Base-by-base conservation (phyloP, 2,797 vertebrate genomes). In the Toxotes lorentzi region DNA sequence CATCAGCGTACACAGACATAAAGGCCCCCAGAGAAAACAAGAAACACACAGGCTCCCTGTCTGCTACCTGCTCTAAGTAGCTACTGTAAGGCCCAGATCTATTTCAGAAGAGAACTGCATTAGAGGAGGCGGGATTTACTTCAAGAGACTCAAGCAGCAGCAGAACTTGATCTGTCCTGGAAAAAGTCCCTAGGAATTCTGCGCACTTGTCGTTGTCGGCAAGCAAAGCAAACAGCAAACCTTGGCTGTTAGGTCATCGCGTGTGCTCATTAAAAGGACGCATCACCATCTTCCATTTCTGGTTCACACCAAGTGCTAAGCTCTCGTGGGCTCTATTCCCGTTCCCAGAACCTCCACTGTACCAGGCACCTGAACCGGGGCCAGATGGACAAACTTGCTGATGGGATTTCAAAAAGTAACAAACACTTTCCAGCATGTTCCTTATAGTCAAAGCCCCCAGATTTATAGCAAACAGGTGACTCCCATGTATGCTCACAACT, bases 391-490 rank as follows among this genome's bases (percentile, higher is more conserved):
- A 85, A 84, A 87, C 65, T 41, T 40, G 27, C 56, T 64, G 75
- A 67, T 59, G 77, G 58, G 61, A 83, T 87, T 82, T 69, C 35
- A 62, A 76, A 84, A 88, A 76, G 66, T 43, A 80, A 82, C 65
- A 75, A 83, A 84, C 82, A 86, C 70, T 79, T 91, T 90, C 54
- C 66, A 73, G 71, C 73, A 84, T 75, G 64, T 84, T 91, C 59
- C 75, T 69, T 66, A 32, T 53, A 73, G 61, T 71, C 64, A 84
- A 79, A 89, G 68, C 66, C 50, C 53, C 32, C 7, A 81, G 87
- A 92, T 91, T 93, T 90, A 94, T 89, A 67, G 81, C 79, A 90
- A 94, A 89, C 89, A 92, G 89, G 92, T 92, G 91, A 94, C 88
- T 90, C 83, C 75, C 73, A 76, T 63, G 74, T 68, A 83, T 45